phyloP scores from a whole-genome alignment of 2,888 invertebrate genomes.

The Odontothrips loti region DNA sequence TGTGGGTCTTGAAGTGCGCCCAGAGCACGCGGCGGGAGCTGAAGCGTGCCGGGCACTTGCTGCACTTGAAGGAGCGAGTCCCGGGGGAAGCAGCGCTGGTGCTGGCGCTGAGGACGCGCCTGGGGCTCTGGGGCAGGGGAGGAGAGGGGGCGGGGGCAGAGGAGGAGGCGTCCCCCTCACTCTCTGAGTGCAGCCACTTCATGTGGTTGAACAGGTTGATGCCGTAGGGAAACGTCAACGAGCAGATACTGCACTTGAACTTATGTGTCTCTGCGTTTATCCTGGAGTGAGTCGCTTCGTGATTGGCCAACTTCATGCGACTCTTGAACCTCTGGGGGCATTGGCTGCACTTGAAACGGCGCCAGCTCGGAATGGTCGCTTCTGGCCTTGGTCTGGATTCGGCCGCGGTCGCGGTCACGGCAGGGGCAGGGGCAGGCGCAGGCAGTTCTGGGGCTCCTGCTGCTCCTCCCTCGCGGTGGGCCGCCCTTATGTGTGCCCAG shows the following conservation, averaged over 20 bases:
- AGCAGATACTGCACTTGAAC: not conserved
- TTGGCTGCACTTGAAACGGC: too few species aligned
- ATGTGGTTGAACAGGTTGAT: constrained; percentile 19
- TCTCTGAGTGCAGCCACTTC: not conserved
- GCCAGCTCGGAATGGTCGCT: not conserved
- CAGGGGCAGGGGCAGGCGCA: too few species aligned
- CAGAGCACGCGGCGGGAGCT: not conserved
- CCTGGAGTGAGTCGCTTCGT: not conserved
- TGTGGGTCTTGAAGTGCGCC: constrained; percentile 14
- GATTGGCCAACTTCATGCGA: not conserved
- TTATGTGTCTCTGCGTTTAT: too few species aligned
- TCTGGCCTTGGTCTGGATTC: not conserved
- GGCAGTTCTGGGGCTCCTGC: too few species aligned
- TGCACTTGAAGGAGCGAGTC: constrained; percentile 1
- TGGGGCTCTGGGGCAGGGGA: too few species aligned
- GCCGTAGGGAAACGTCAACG: not conserved
- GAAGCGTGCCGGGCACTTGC: constrained; percentile 9
- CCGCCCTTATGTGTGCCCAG: not conserved
- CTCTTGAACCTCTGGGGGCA: too few species aligned
- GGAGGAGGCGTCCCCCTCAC: too few species aligned
- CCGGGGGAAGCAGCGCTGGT: not conserved
- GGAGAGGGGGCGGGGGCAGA: too few species aligned
- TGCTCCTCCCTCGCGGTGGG: not conserved
- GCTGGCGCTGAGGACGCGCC: not conserved
- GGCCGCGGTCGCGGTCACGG: too few species aligned